Evolutionary conservation across 1,140 invertebrate species (phyloP), one percentile per base, ranked within the genome.

Genomic region (Antheraea mylitta): DNA sequence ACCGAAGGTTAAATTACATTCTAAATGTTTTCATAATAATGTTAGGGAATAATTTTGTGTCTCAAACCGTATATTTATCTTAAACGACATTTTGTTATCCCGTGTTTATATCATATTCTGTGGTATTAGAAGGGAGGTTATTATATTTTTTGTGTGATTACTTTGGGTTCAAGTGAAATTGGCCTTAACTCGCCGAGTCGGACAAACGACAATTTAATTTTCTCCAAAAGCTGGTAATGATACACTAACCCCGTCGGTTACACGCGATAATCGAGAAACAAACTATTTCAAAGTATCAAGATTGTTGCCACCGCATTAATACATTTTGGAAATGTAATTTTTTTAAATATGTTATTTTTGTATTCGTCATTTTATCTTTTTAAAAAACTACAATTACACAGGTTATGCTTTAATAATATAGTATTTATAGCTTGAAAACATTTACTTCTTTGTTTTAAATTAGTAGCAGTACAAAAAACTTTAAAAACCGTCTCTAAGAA

Each of bases 21-120:
- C 22, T 66, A 78, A 80, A 78, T 72, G 70, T 71, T 64, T 53
- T 79, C 79, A 74, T 81, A 82, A 86, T 85, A 82, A 82, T 3
- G 11, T 59, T 36, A 7, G 11, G 11, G 19, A 61, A 61, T 36
- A 61, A 78, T 74, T 73, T 68, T n/a, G 30, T 65, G 72, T 76
- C 72, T 72, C 73, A 76, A 77, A 86, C 22, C 77, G 76, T 87
- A 78, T 92, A 81, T 78, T 92, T 92, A 86, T 82, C 70, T 80
- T 90, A 92, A 92, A 90, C 87, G 89, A 90, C 89, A 92, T 80
- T 90, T 90, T 92, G 86, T 90, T 89, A 91, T 83, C 80, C 81
- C 69, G 72, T 75, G 74, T 80, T 90, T 88, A 89, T 86, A 42
- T 81, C 85, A 76, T 86, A 85, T 86, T 85, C 79, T 61, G 19